Evolutionary conservation across 2,888 invertebrate genomes (phyloP), one percentile per base, ranked within the genome.

Genomic region (Rapana venosa): DNA sequence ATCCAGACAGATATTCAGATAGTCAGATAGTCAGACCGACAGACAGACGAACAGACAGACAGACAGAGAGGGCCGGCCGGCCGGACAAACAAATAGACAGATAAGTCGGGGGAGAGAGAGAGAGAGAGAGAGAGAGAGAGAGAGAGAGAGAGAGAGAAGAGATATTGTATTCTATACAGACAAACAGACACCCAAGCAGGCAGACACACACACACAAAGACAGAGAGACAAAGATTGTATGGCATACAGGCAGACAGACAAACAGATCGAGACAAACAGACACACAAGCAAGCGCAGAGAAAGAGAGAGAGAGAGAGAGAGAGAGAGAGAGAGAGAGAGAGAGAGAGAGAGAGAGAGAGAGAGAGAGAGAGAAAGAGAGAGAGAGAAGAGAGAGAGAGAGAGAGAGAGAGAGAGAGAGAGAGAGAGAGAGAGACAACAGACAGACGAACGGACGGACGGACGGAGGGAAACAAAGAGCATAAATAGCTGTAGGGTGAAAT

Each of bases 391-490:
- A 77, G 17, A 35, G 77, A 77, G 26, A 36, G 77, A 35, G 35
- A n/a, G 77, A 77, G 58, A 26, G 47, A 88, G 77, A 26, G 47
- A 79, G 30, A 66, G 36, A n/a, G n/a, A n/a, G n/a, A n/a, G n/a
- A n/a, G n/a, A n/a, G 35, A n/a, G 77, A 66, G 87, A 87, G 70
- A 87, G 87, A 87, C n/a, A n/a, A n/a, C n/a, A n/a, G 26, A 87
- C 36, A 66, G 22, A 22, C 70, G 70, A 5, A 22, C 70, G 26
- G 22, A 70, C 5, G 70, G 22, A 13, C 26, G 26, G 26, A 22
- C 70, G 5, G 15, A 70, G 70, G 26, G 70, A 15, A 70, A 15
- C n/a, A n/a, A n/a, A n/a, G n/a, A n/a, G n/a, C n/a, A n/a, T n/a
- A n/a, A n/a, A n/a, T n/a, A n/a, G n/a, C n/a, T n/a, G n/a, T n/a